Conservation (phyloP, 2,888 invertebrate genomes). For the Cheilosia grossa region DNA sequence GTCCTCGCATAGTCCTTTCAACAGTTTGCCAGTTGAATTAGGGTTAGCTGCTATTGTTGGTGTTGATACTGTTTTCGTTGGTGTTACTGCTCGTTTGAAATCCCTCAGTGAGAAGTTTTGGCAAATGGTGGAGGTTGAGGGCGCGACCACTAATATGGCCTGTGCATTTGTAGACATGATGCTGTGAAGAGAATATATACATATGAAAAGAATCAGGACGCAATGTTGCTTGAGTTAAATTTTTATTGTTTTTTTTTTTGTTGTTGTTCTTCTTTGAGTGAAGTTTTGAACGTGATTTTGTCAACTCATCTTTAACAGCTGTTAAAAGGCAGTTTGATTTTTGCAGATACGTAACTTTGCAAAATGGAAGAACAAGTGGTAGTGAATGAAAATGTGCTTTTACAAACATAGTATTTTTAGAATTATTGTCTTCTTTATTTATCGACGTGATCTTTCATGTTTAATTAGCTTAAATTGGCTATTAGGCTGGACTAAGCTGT, state of each 20-base stretch:
- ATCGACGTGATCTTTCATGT: no score
- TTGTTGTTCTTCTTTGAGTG: background rate
- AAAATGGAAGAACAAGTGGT: no score
- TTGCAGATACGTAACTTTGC: no score
- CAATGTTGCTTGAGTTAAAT: background rate
- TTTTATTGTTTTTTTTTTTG: background rate
- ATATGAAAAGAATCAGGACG: conserved; percentile 44
- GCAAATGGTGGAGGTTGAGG: conserved; percentile 32
- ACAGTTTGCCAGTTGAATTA: conserved; percentile 50
- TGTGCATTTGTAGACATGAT: conserved; percentile 67
- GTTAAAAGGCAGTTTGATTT: no score
- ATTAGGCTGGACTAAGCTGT: no score
- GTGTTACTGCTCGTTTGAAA: conserved; percentile 53
- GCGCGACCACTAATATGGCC: conserved; percentile 35
- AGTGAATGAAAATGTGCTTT: no score
- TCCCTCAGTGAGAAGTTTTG: conserved; percentile 42
- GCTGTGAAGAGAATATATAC: conserved; percentile 70
- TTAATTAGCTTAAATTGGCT: no score
- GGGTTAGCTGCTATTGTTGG: conserved; percentile 31
- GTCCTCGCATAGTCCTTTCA: conserved; percentile 69
- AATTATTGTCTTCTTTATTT: no score
- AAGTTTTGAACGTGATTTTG: conserved; percentile 1
- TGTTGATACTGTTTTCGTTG: conserved; percentile 53
- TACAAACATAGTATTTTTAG: no score
- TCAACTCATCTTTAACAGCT: background rate